These are phyloP conservation scores for Epinephelus moara DNA, from an alignment of 2,113 vertebrate species.

Conservation along the genomic window DNA sequence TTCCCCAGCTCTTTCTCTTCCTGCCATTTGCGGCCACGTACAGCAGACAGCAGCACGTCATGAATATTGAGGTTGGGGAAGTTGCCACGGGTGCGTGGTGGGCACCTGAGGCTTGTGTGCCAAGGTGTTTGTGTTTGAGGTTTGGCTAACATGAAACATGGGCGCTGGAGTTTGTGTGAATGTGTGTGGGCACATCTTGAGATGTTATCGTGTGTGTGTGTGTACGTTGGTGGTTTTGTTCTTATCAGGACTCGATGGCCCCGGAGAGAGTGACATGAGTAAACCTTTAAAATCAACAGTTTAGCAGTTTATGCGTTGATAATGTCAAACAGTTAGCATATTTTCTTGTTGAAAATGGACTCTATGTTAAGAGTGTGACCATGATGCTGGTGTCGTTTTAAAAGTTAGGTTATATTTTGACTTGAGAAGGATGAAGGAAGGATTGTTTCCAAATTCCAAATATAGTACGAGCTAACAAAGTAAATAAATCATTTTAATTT, in stretches of 20 bases:
- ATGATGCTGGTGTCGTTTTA: not conserved
- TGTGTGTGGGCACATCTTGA: slow-evolving; percentile 9
- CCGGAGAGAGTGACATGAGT: not conserved
- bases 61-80: slow-evolving; percentile 50
- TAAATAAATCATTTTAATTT: not conserved
- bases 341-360: not conserved
- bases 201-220: slow-evolving; percentile 31
- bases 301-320: not conserved
- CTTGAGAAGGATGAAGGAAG: not conserved
- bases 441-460: not conserved
- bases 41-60: slow-evolving; percentile 34
- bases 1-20: slow-evolving; percentile 20
- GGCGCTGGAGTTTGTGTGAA: not conserved
- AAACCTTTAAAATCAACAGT: not conserved
- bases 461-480: not conserved
- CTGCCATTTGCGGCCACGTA: slow-evolving; percentile 29
- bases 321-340: not conserved
- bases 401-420: not conserved
- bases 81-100: not conserved
- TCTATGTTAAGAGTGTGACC: not conserved
- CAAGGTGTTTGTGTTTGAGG: slow-evolving; percentile 39
- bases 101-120: slow-evolving; percentile 52
- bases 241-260: slow-evolving; percentile 26
- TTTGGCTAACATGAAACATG: slow-evolving; percentile 27
- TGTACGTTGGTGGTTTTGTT: slow-evolving; percentile 1